Evolutionary conservation across 1,140 invertebrate genomes (phyloP).

Genomic region (Solen grandis): DNA sequence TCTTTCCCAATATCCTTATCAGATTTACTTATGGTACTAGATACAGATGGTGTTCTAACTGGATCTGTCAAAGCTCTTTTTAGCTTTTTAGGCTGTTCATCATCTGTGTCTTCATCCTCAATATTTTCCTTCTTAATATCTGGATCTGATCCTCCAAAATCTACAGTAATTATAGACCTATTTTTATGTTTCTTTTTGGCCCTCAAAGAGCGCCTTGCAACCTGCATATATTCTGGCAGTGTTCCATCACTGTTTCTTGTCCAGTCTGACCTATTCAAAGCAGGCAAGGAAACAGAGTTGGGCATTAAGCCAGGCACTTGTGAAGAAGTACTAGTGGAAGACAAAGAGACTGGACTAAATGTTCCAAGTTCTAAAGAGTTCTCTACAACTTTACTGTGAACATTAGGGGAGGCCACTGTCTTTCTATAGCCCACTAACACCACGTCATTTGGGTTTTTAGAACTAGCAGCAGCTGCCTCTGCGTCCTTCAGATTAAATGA

Average conservation of each 20-base stretch:
- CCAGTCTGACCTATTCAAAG: constrained; percentile 70
- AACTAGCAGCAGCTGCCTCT: constrained; percentile 54
- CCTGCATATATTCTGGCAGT: constrained; percentile 68
- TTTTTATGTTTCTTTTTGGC: constrained; percentile 41
- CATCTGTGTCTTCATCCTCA: constrained; percentile 1
- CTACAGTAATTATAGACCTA: constrained; percentile 46
- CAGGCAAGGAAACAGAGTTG: constrained; percentile 67
- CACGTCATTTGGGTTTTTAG: constrained; percentile 60
- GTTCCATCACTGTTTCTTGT: constrained; percentile 73
- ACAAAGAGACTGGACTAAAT: constrained; percentile 64
- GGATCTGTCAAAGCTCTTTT: constrained; percentile 46
- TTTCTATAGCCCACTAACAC: constrained; percentile 80
- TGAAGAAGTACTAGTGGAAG: constrained; percentile 28
- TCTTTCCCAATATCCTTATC: background rate
- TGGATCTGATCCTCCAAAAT: constrained; percentile 31
- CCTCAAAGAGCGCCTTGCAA: constrained; percentile 41
- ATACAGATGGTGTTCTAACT: background rate
- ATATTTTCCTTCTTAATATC: constrained; percentile 1
- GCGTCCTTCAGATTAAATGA: constrained; percentile 74
- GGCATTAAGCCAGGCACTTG: constrained; percentile 26
- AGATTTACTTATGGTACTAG: no score
- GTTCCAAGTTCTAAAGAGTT: constrained; percentile 79
- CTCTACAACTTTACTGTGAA: constrained; percentile 60
- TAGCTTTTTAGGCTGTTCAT: constrained; percentile 19
- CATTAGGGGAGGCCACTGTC: constrained; percentile 64